phyloP scores from a whole-genome alignment of 2,888 invertebrate genomes.

The Strigamia transsilvanica region DNA sequence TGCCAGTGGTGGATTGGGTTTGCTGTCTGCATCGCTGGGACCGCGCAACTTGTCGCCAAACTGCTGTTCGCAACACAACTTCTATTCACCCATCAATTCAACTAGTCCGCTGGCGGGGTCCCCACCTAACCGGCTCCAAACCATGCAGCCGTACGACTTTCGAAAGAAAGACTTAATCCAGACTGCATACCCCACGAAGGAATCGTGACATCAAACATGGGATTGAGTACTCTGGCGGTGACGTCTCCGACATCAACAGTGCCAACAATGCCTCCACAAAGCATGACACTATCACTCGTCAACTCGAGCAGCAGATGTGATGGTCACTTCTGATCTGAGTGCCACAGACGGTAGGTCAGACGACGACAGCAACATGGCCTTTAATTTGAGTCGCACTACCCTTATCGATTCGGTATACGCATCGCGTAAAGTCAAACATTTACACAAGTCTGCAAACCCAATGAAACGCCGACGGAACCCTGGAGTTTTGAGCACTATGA shows the following conservation, averaged over 20 bases:
- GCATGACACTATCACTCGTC: slow-evolving; percentile 58
- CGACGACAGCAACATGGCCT: slow-evolving; percentile 71
- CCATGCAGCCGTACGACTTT: slow-evolving; percentile 95
- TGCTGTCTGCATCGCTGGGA: slow-evolving; percentile 51
- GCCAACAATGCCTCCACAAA: slow-evolving; percentile 58
- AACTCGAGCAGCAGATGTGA: slow-evolving; percentile 56
- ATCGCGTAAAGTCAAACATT: slow-evolving; percentile 63
- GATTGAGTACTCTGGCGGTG: slow-evolving; percentile 50
- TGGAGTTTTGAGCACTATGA: slow-evolving; percentile 75
- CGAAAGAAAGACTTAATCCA: slow-evolving; percentile 67
- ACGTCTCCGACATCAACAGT: slow-evolving; percentile 58
- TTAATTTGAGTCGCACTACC: slow-evolving; percentile 70
- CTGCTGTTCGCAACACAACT: slow-evolving; percentile 57
- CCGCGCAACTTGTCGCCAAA: slow-evolving; percentile 58
- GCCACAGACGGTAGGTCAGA: slow-evolving; percentile 65
- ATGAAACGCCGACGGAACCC: slow-evolving; percentile 66
- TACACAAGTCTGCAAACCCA: slow-evolving; percentile 65
- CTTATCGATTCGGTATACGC: slow-evolving; percentile 57
- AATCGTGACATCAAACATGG: slow-evolving; percentile 54
- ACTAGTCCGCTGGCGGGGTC: slow-evolving; percentile 73
- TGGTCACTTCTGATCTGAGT: slow-evolving; percentile 61
- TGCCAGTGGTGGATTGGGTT: slow-evolving; percentile 10
- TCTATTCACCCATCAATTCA: slow-evolving; percentile 56
- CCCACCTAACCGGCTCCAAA: slow-evolving; percentile 87
- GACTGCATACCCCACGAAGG: slow-evolving; percentile 59